Percentiles rank a stretch among this genome's conserved stretches.
Conservation (phyloP, 2,797 vertebrate species). For the Steatocranus sp. region DNA sequence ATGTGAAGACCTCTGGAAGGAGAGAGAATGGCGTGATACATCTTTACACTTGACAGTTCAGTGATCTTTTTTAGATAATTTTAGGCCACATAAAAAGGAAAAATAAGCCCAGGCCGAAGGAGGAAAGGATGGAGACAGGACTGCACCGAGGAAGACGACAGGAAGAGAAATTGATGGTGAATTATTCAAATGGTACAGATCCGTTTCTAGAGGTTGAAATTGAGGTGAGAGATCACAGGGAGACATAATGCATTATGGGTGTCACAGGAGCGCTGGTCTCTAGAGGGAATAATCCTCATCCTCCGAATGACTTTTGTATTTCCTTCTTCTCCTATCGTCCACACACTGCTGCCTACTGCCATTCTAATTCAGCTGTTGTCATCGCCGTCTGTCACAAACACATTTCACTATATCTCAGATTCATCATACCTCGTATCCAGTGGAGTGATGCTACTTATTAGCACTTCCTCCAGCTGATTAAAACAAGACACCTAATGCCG, state of each 20-base stretch:
- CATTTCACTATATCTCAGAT: not conserved
- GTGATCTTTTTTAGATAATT: slow-evolving; percentile 39
- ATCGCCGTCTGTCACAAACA: not conserved
- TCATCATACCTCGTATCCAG: not conserved
- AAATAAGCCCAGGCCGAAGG: not conserved
- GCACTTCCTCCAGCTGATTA: not conserved
- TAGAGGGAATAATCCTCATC: slow-evolving; percentile 21
- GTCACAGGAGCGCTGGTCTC: slow-evolving; percentile 16
- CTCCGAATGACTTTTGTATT: not conserved
- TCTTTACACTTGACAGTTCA: slow-evolving; percentile 29
- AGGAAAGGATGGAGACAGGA: not conserved
- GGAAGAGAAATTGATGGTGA: slow-evolving; percentile 51
- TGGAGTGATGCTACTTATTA: not conserved
- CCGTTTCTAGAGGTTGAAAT: slow-evolving; percentile 50
- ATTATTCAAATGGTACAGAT: slow-evolving; percentile 66
- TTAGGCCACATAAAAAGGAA: not conserved
- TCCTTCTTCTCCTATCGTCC: not conserved
- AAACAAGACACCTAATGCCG: not conserved
- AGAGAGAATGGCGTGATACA: not conserved
- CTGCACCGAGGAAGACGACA: not conserved
- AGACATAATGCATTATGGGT: slow-evolving; percentile 58
- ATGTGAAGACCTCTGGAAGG: not conserved
- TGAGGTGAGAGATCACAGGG: slow-evolving; percentile 59
- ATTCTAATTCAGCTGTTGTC: not conserved
- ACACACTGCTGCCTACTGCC: not conserved